Evolutionary conservation across 2,888 invertebrate species (phyloP).

Genomic region (Brenthis ino): DNA sequence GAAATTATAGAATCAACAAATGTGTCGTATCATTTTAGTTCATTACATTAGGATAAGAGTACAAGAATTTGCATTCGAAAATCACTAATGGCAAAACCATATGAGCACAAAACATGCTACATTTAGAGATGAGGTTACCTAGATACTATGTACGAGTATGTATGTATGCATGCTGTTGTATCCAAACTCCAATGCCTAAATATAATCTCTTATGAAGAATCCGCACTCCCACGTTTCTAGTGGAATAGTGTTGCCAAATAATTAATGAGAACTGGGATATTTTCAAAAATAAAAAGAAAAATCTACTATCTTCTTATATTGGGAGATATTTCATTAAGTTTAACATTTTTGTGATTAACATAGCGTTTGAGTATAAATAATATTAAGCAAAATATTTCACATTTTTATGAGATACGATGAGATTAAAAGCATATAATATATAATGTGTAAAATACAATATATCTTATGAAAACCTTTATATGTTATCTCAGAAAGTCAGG

Average conservation of each 20-base stretch:
- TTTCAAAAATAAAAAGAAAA: not conserved
- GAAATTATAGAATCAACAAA: not conserved
- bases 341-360: no score
- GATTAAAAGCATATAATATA: no score
- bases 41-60: slow-evolving; percentile 6
- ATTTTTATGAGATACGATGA: no score
- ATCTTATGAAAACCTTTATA: not conserved
- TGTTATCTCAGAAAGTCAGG: not conserved
- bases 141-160: no score
- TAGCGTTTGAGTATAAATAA: no score
- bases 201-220: slow-evolving; percentile 47
- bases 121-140: slow-evolving; percentile 27
- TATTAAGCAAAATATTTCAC: no score
- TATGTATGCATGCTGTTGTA: no score
- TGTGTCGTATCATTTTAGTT: slow-evolving; percentile 4
- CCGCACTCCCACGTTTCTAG: slow-evolving; percentile 47
- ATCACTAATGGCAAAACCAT: slow-evolving; percentile 27
- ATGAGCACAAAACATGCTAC: slow-evolving; percentile 15
- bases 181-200: slow-evolving; percentile 29
- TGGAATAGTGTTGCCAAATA: slow-evolving; percentile 17
- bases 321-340: no score
- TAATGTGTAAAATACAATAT: not conserved
- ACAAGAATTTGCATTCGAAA: slow-evolving; percentile 15
- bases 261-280: not conserved
- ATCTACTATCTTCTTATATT: not conserved